Percentiles rank a stretch among this genome's conserved stretches.
Conservation (phyloP, 2,888 invertebrate genomes). For the Rhagophthalmus giganteus region DNA sequence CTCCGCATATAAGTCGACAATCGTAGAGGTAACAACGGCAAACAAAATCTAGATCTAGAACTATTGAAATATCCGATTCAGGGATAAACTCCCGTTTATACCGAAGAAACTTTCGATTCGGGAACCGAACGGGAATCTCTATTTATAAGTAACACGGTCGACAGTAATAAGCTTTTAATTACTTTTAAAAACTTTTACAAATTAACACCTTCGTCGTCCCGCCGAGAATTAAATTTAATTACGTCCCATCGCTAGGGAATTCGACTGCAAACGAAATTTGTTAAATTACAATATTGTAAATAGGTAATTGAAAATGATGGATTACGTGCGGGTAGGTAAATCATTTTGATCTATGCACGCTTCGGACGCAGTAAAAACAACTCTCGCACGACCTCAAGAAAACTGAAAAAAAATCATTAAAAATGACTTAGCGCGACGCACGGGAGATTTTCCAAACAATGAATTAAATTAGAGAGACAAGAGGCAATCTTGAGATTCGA, state of each 20-base stretch:
- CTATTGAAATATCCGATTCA: conserved; percentile 14
- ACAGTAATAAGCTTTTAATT: conserved; percentile 17
- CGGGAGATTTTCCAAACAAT: conserved; percentile 20
- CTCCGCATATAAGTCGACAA: conserved; percentile 13
- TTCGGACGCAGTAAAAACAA: no score
- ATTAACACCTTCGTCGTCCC: conserved; percentile 4
- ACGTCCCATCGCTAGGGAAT: neutral
- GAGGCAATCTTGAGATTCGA: conserved; percentile 23
- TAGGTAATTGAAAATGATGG: neutral
- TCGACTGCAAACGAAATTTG: neutral
- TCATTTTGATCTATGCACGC: neutral
- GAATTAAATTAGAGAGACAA: conserved; percentile 26
- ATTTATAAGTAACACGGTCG: conserved; percentile 12
- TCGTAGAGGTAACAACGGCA: conserved; percentile 7
- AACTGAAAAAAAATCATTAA: conserved; percentile 14
- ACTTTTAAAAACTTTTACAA: conserved; percentile 10
- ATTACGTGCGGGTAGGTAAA: neutral
- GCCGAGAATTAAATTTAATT: conserved; percentile 8
- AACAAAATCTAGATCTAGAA: conserved; percentile 15
- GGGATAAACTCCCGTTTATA: conserved; percentile 4
- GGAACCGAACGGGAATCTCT: conserved; percentile 5
- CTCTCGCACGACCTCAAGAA: no score
- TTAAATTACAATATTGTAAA: no score
- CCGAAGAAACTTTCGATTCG: conserved; percentile 9
- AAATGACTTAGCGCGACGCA: conserved; percentile 16